phyloP scores from a whole-genome alignment of 2,888 invertebrate species.

The Psylliodes chrysocephalus region DNA sequence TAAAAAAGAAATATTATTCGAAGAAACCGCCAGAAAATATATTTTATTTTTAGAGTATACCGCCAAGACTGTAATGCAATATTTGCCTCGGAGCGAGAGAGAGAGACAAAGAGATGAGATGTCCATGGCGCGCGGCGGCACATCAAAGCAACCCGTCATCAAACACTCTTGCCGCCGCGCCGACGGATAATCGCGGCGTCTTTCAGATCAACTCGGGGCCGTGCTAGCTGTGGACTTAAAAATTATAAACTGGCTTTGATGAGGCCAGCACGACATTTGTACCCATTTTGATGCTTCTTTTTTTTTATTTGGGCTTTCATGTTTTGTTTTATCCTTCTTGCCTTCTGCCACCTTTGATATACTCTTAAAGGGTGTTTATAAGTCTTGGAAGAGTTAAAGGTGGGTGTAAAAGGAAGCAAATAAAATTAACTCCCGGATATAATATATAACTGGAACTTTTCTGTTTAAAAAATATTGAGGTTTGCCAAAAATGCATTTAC shows the following conservation, averaged over 20 bases:
- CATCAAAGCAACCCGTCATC: slow-evolving; percentile 48
- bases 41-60: neutral
- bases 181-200: slow-evolving; percentile 40
- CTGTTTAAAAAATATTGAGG: too few species aligned
- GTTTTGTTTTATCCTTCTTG: slow-evolving; percentile 35
- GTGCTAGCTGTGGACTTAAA: slow-evolving; percentile 47
- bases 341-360: slow-evolving; percentile 34
- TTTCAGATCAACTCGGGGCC: slow-evolving; percentile 39
- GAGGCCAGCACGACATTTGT: slow-evolving; percentile 49
- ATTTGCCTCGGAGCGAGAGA: slow-evolving; percentile 17
- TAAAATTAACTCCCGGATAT: too few species aligned
- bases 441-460: too few species aligned
- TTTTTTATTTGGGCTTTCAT: slow-evolving; percentile 38
- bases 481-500: too few species aligned
- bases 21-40: too few species aligned
- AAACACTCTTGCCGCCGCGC: slow-evolving; percentile 43
- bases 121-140: slow-evolving; percentile 35
- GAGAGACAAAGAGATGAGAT: slow-evolving; percentile 25
- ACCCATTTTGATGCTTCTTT: slow-evolving; percentile 39
- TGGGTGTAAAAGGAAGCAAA: too few species aligned
- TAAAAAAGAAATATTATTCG: too few species aligned
- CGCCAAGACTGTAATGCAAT: neutral
- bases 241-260: slow-evolving; percentile 54
- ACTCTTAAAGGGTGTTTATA: neutral
- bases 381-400: neutral